A percentile compares a stretch with the other conserved stretches of the same genome.
Conservation (phyloP, 2,797 vertebrate species). For the Siniperca obscura region DNA sequence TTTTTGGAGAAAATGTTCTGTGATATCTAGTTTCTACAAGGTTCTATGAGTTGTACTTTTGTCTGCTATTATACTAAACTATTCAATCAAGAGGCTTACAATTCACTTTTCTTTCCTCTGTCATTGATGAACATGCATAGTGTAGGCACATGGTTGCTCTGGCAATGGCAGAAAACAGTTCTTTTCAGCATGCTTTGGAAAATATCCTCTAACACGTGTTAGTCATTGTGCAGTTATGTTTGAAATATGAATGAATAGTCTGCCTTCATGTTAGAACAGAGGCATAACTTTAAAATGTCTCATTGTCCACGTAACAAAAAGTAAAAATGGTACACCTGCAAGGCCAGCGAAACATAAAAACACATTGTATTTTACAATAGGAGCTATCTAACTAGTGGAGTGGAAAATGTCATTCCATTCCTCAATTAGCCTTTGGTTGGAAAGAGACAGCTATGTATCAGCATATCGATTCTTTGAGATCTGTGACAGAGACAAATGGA, state of each 20-base stretch:
- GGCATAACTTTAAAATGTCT: constrained; percentile 31
- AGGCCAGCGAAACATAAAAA: constrained; percentile 44
- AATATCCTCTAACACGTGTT: constrained; percentile 70
- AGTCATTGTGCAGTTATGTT: constrained; percentile 85
- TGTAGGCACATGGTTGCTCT: background rate
- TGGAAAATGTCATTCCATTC: constrained; percentile 59
- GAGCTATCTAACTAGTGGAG: constrained; percentile 41
- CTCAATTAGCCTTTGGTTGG: constrained; percentile 60
- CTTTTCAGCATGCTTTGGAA: background rate
- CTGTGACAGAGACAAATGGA: constrained; percentile 59
- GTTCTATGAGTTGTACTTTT: background rate
- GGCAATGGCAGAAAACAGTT: constrained; percentile 18
- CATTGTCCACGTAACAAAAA: constrained; percentile 22
- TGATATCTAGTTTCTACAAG: constrained; percentile 18
- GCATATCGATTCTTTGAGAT: constrained; percentile 59
- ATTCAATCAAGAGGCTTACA: constrained; percentile 13
- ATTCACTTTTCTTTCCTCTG: constrained; percentile 12
- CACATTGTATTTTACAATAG: constrained; percentile 35
- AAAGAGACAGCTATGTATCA: constrained; percentile 61
- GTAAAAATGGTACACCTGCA: constrained; percentile 23
- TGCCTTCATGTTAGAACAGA: constrained; percentile 11
- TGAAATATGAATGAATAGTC: constrained; percentile 53
- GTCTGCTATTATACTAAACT: constrained; percentile 2
- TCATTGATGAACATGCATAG: constrained; percentile 16
- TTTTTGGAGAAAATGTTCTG: constrained; percentile 23